Evolutionary conservation across 1,140 invertebrate species (phyloP).

Genomic region (Coboldia fuscipes): DNA sequence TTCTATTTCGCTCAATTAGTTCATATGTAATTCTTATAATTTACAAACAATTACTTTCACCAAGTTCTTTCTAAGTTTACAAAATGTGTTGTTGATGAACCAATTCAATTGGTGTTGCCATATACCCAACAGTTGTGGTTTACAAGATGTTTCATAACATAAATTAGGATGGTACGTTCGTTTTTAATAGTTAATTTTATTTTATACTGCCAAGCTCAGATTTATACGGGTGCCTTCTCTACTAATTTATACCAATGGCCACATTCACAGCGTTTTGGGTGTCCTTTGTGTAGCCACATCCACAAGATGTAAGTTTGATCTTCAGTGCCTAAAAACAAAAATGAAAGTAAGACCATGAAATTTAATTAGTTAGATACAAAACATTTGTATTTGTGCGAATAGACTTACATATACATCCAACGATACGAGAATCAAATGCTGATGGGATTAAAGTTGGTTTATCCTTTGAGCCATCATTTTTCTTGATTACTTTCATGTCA

Average conservation of each 20-base stretch:
- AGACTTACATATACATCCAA: constrained; percentile 79
- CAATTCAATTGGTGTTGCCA: too few relatives aligned
- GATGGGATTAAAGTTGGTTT: constrained; percentile 78
- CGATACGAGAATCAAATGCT: constrained; percentile 64
- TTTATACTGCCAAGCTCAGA: too few relatives aligned
- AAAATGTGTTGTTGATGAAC: too few relatives aligned
- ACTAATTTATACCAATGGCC: constrained; percentile 91
- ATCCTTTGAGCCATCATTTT: constrained; percentile 61
- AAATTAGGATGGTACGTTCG: too few relatives aligned
- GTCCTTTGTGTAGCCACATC: constrained; percentile 83
- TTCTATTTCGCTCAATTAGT: too few relatives aligned
- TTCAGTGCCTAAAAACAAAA: constrained; percentile 42
- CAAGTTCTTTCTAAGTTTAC: too few relatives aligned
- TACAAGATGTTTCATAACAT: too few relatives aligned
- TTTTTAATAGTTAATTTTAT: too few relatives aligned
- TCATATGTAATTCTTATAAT: too few relatives aligned
- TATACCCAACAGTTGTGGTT: too few relatives aligned
- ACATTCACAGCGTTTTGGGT: constrained; percentile 79
- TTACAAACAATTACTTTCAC: too few relatives aligned
- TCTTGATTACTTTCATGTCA: constrained; percentile 58
- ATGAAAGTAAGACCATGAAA: not conserved
- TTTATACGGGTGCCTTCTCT: constrained; percentile 43
- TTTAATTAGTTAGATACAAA: not conserved
- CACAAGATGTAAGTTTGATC: constrained; percentile 71
- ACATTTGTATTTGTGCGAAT: not conserved